Evolutionary conservation across 1,140 invertebrate genomes (phyloP).

Genomic region (Caenorhabditis remanei): DNA sequence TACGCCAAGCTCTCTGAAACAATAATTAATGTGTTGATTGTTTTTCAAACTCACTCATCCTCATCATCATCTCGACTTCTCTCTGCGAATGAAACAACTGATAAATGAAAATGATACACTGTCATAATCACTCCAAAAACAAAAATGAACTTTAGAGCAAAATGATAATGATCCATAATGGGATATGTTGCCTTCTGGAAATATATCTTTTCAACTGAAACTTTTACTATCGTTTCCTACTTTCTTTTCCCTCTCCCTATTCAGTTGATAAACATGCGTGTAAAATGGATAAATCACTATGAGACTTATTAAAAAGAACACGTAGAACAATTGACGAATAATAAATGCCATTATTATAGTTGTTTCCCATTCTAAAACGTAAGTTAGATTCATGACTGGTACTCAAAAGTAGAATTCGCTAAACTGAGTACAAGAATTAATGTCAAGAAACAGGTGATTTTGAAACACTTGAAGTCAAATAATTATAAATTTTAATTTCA

Average conservation of each 20-base stretch:
- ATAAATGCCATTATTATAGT: background rate
- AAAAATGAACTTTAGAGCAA: background rate
- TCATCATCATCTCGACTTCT: background rate
- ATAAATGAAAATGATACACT: background rate
- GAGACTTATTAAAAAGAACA: background rate
- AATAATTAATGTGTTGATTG: background rate
- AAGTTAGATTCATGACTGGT: background rate
- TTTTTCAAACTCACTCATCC: background rate
- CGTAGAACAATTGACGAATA: background rate
- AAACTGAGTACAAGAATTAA: too few species aligned
- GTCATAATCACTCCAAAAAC: background rate
- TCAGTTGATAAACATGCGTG: background rate
- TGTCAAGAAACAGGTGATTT: background rate
- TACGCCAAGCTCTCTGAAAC: background rate
- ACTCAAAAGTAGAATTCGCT: background rate
- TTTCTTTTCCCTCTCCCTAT: background rate
- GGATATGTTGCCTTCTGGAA: background rate
- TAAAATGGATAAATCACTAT: background rate
- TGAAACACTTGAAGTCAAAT: too few species aligned
- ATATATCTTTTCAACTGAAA: background rate
- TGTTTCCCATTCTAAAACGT: background rate
- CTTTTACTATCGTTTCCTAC: background rate
- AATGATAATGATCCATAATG: slow-evolving; percentile 14
- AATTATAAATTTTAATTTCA: too few species aligned
- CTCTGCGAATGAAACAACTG: background rate